phyloP scores from a whole-genome alignment of 2,797 vertebrate species.

The Selene dorsalis region DNA sequence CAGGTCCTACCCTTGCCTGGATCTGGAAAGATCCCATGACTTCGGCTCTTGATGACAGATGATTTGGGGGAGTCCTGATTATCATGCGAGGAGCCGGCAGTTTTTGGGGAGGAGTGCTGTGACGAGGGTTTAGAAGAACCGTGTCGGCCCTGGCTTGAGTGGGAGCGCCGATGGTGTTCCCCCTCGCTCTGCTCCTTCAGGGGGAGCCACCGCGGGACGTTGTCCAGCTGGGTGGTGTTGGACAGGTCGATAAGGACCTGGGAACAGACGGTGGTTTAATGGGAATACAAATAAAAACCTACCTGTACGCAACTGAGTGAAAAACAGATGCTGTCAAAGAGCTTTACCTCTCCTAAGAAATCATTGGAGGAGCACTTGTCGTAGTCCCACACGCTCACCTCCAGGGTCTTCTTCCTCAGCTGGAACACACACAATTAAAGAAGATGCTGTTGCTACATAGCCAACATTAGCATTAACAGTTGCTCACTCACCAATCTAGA shows the following conservation, averaged over 20 bases:
- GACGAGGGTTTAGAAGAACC: conserved; percentile 88
- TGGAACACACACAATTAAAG: conserved; percentile 73
- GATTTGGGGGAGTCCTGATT: conserved; percentile 93
- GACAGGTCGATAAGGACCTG: conserved; percentile 97
- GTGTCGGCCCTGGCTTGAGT: conserved; percentile 90
- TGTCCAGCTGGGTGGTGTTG: conserved; percentile 92
- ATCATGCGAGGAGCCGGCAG: conserved; percentile 79
- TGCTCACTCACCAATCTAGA: no score
- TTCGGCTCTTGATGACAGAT: conserved; percentile 98
- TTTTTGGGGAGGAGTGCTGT: conserved; percentile 93
- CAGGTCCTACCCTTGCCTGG: conserved; percentile 94
- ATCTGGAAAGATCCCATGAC: conserved; percentile 98
- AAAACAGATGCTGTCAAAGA: background rate
- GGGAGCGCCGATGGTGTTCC: conserved; percentile 91
- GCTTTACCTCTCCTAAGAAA: conserved; percentile 96
- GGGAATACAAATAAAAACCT: background rate
- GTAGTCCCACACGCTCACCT: conserved; percentile 99
- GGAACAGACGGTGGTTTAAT: conserved; percentile 6
- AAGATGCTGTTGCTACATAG: background rate
- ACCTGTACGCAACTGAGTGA: background rate
- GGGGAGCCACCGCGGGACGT: conserved; percentile 91
- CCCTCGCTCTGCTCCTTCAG: conserved; percentile 96
- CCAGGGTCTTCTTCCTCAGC: conserved; percentile 98
- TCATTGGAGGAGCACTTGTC: conserved; percentile 97
- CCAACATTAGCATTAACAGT: background rate